phyloP scores from a whole-genome alignment of 2,888 invertebrate species.

The Pogonocherus hispidulus region DNA sequence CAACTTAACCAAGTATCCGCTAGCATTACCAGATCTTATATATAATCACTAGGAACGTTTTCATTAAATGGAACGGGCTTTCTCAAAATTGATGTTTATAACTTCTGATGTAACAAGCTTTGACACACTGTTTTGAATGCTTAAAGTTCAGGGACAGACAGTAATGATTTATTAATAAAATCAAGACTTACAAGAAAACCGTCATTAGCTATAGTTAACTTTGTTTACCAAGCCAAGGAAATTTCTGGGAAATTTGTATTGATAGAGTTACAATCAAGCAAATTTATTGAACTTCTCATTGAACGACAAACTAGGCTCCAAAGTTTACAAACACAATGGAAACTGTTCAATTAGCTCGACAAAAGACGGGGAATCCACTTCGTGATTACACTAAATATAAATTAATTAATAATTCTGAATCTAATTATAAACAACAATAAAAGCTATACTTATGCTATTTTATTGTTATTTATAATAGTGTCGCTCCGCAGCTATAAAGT shows the following conservation, averaged over 20 bases:
- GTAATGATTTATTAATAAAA: background rate
- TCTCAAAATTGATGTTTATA: background rate
- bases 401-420: background rate
- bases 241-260: slow-evolving; percentile 12
- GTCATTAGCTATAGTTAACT: slow-evolving; percentile 3
- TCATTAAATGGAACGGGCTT: background rate
- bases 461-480: too few relatives aligned
- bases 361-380: slow-evolving; percentile 1
- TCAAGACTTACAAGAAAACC: background rate
- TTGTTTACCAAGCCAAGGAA: slow-evolving; percentile 1
- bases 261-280: background rate
- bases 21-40: background rate
- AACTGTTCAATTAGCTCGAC: background rate
- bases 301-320: background rate
- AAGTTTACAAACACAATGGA: slow-evolving; percentile 1
- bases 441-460: too few relatives aligned
- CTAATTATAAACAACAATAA: background rate
- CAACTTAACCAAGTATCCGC: background rate
- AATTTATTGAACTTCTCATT: slow-evolving; percentile 13
- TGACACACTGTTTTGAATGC: background rate
- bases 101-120: background rate
- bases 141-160: background rate
- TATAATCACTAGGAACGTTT: background rate
- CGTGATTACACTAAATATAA: background rate
- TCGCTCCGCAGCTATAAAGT: too few relatives aligned